Conservation (phyloP, 2,888 invertebrate species). For the Pyralis farinalis region DNA sequence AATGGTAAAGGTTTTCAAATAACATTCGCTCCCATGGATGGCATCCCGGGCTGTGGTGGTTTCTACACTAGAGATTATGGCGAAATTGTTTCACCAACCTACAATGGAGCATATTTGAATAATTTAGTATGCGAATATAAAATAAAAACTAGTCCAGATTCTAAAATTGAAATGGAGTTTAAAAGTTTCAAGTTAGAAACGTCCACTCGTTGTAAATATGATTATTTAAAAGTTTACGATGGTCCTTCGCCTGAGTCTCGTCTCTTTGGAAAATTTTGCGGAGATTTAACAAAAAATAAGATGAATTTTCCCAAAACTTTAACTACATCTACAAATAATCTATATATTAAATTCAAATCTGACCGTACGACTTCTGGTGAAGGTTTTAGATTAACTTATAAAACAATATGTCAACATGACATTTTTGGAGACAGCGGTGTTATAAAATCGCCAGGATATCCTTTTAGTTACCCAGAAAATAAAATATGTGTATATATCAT, state of each 20-base stretch:
- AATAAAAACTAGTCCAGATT: constrained; percentile 83
- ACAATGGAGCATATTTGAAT: constrained; percentile 75
- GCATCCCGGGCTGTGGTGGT: constrained; percentile 92
- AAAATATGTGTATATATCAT: constrained; percentile 86
- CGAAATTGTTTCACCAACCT: constrained; percentile 83
- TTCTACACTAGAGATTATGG: constrained; percentile 83
- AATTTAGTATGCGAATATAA: constrained; percentile 89
- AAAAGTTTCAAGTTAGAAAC: constrained; percentile 83
- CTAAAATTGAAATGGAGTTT: constrained; percentile 85
- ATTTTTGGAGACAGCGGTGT: constrained; percentile 81
- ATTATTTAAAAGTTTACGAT: constrained; percentile 84
- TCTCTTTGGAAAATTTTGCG: constrained; percentile 89
- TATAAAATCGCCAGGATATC: constrained; percentile 88
- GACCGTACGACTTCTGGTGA: constrained; percentile 47
- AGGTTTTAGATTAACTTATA: constrained; percentile 56
- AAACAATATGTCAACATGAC: constrained; percentile 51
- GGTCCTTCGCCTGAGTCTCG: constrained; percentile 82
- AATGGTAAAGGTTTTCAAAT: constrained; percentile 93
- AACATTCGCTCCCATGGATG: constrained; percentile 86
- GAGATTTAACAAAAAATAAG: constrained; percentile 39
- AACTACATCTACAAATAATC: constrained; percentile 78
- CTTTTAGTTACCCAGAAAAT: constrained; percentile 83
- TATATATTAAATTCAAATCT: constrained; percentile 73
- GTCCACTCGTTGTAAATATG: constrained; percentile 81
- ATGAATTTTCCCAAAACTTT: background rate